A percentile compares a stretch with the other conserved stretches of the same genome.
These are phyloP conservation scores for Tolypeutes matacus DNA, from an alignment of 2,797 vertebrate species.

Conservation along the genomic window DNA sequence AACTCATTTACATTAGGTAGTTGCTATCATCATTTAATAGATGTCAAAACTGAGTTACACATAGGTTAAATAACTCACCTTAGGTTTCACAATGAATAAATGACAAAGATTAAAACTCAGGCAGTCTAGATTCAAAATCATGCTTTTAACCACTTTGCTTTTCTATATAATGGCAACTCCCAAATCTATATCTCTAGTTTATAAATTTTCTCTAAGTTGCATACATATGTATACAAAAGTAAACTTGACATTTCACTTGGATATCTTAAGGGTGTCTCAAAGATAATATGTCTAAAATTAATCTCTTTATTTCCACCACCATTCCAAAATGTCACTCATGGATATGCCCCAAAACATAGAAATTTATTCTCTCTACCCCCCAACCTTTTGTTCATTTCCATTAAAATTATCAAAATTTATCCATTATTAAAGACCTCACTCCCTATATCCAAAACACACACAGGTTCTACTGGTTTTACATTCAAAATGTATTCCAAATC, in stretches of 20 bases:
- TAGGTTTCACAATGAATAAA: not conserved
- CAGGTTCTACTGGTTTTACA: not conserved
- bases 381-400: not conserved
- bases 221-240: not conserved
- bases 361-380: not conserved
- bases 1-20: not conserved
- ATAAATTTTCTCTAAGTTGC: not conserved
- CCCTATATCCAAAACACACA: not conserved
- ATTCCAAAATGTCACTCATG: not conserved
- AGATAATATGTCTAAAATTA: not conserved
- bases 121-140: not conserved
- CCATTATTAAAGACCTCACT: not conserved
- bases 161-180: not conserved
- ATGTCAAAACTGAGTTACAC: not conserved
- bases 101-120: not conserved
- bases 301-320: not conserved
- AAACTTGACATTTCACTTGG: not conserved
- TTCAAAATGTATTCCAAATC: not conserved
- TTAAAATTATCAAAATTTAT: not conserved
- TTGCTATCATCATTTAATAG: not conserved
- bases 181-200: not conserved
- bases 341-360: not conserved
- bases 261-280: not conserved
- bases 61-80: not conserved
- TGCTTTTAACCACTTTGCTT: not conserved